These are phyloP conservation scores for Protosalanx chinensis DNA, from an alignment of 2,797 vertebrate genomes.

Conservation along the genomic window DNA sequence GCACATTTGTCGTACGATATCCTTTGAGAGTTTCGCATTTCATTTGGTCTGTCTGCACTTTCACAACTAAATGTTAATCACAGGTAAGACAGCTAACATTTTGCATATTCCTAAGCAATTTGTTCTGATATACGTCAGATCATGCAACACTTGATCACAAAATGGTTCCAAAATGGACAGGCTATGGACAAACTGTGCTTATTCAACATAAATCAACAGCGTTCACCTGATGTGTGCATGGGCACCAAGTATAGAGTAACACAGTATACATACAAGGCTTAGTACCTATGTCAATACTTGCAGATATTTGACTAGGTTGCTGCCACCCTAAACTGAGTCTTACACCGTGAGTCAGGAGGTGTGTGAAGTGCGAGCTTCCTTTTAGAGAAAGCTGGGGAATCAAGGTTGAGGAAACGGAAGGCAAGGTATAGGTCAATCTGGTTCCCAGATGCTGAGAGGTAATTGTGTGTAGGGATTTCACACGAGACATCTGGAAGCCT, in stretches of 20 bases:
- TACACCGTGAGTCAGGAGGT: conserved; percentile 48
- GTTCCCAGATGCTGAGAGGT: conserved; percentile 70
- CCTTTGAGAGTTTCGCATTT: conserved; percentile 22
- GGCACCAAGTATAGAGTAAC: not conserved
- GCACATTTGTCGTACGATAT: conserved; percentile 28
- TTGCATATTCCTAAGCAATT: too few relatives aligned
- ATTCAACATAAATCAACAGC: too few relatives aligned
- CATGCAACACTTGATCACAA: too few relatives aligned
- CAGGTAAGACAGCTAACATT: not conserved
- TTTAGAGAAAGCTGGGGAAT: conserved; percentile 30
- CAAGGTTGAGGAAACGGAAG: conserved; percentile 27
- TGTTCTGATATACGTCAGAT: too few relatives aligned
- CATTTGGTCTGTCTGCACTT: conserved; percentile 26
- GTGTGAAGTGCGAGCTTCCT: conserved; percentile 37
- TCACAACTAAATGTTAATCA: not conserved
- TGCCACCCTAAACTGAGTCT: conserved; percentile 20
- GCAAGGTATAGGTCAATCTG: conserved; percentile 37
- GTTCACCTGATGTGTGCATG: not conserved
- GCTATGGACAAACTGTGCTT: too few relatives aligned
- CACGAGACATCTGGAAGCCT: conserved; percentile 65
- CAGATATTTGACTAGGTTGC: conserved; percentile 52
- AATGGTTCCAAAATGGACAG: too few relatives aligned
- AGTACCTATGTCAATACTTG: not conserved
- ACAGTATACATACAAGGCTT: not conserved
- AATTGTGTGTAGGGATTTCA: conserved; percentile 66